Base-by-base conservation (phyloP, 2,797 vertebrate species). In the Sebastes nivosus region DNA sequence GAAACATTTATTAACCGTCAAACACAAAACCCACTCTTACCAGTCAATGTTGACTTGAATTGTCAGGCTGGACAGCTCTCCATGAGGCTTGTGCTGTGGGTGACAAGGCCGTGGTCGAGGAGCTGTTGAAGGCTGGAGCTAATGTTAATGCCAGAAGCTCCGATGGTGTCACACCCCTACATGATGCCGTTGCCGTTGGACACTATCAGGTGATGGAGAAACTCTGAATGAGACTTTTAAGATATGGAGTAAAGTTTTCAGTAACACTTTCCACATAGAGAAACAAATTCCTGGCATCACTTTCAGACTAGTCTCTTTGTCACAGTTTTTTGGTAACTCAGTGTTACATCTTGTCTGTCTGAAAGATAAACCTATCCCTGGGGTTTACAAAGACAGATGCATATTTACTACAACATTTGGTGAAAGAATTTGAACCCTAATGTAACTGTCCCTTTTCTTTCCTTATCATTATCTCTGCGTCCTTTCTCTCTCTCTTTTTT, bases 51-150 rank as follows among this genome's bases (percentile, higher is more conserved):
- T 63, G 60, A n/a, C 30, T 65, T 67, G 13, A 36, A 69, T 90
- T 81, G 10, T 73, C 92, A 99, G 97, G 97, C 63, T 97, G 97
- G 96, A 96, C 96, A 10, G 92, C 97, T 66, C 93, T 98, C 80
- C 97, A 98, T 66, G 95, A 97, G 83, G 97, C 97, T 54, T 91
- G 92, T 55, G 77, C 0, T 2, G 5, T 10, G 3, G 97, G 97
- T 27, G 86, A 87, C 79, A 42, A 69, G 77, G 93, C 95, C 46
- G 82, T 96, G 77, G 95, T 96, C n/a, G 72, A 92, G 79, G 95
- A 96, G 82, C 93, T 98, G 73, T 76, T 98, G 87, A 93, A 93
- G 89, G 95, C 95, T 2, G 97, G 96, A 79, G 97, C 97, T 77
- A 58, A 95, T 77, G 93, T 96, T 55, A 96, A 96, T 61, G 91